These are phyloP conservation scores for Eremophila alpestris DNA, from an alignment of 2,797 vertebrate species.

Conservation along the genomic window DNA sequence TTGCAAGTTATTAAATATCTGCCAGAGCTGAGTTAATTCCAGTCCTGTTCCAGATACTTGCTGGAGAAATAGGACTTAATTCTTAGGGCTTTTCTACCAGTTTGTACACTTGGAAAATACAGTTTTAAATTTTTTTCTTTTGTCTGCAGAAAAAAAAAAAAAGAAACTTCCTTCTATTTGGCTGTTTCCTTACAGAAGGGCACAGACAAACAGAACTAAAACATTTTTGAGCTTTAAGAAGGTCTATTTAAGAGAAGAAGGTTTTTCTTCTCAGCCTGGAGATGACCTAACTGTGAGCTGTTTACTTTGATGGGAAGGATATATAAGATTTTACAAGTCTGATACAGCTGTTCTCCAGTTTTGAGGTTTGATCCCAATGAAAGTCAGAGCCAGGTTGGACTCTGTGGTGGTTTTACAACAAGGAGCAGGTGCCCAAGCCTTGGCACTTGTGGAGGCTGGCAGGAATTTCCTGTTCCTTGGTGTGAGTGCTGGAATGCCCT, in stretches of 20 bases:
- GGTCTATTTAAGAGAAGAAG: not conserved
- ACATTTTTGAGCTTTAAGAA: not conserved
- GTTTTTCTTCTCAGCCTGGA: not conserved
- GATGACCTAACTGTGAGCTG: not conserved
- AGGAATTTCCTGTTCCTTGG: not conserved
- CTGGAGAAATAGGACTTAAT: not conserved
- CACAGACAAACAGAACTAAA: not conserved
- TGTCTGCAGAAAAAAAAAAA: not conserved
- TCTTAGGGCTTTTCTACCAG: not conserved
- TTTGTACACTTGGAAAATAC: not conserved
- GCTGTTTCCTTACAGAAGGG: fast-evolving
- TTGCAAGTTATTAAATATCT: not conserved
- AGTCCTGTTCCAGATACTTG: not conserved
- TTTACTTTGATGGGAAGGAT: not conserved
- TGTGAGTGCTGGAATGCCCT: not conserved
- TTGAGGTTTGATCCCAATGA: not conserved
- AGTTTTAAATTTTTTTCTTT: not conserved
- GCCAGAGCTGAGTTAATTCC: not conserved
- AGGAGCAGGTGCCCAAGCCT: not conserved
- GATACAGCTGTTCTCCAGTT: not conserved
- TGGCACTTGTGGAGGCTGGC: not conserved
- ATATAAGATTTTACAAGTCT: not conserved
- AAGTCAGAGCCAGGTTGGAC: not conserved
- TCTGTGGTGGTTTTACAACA: fast-evolving
- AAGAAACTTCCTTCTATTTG: not conserved